phyloP scores from a whole-genome alignment of 1,140 invertebrate species.

The Camponotus vicinus region DNA sequence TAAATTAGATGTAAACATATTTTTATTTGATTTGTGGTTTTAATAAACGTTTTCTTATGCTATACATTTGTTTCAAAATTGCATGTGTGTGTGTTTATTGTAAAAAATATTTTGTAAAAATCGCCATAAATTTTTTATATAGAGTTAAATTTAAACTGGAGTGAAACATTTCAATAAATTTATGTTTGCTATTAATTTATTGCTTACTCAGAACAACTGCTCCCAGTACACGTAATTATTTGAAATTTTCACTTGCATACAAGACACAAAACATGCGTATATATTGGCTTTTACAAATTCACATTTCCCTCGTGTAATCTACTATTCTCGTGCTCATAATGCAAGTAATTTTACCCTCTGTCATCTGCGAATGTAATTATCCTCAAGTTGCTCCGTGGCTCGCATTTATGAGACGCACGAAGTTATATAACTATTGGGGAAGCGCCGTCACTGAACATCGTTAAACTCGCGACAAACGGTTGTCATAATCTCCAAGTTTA shows the following conservation, averaged over 20 bases:
- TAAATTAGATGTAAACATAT: not conserved
- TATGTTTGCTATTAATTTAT: conserved; percentile 46
- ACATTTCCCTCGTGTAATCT: conserved; percentile 60
- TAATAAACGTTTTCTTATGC: not conserved
- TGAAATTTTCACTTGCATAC: conserved; percentile 52
- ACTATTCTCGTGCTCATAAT: conserved; percentile 65
- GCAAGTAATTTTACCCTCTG: conserved; percentile 72
- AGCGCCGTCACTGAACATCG: conserved; percentile 68
- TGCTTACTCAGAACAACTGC: not conserved
- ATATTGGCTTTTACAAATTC: conserved; percentile 67
- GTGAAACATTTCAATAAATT: conserved; percentile 11
- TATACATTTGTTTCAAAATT: conserved; percentile 1
- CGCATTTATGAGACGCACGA: conserved; percentile 65
- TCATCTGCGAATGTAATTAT: conserved; percentile 70
- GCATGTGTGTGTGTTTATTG: not conserved
- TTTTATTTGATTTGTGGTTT: not conserved
- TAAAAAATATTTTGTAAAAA: conserved; percentile 11
- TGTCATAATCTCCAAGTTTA: conserved; percentile 70
- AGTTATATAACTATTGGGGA: conserved; percentile 70
- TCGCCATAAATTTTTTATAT: conserved; percentile 25
- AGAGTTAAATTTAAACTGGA: not conserved
- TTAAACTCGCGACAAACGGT: conserved; percentile 69
- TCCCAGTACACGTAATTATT: conserved; percentile 42
- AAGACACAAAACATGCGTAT: conserved; percentile 54
- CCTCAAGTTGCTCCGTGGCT: conserved; percentile 61